A percentile compares a stretch with the other conserved stretches of the same genome.
phyloP scores from a whole-genome alignment of 2,113 vertebrate genomes.

The Limanda limanda region DNA sequence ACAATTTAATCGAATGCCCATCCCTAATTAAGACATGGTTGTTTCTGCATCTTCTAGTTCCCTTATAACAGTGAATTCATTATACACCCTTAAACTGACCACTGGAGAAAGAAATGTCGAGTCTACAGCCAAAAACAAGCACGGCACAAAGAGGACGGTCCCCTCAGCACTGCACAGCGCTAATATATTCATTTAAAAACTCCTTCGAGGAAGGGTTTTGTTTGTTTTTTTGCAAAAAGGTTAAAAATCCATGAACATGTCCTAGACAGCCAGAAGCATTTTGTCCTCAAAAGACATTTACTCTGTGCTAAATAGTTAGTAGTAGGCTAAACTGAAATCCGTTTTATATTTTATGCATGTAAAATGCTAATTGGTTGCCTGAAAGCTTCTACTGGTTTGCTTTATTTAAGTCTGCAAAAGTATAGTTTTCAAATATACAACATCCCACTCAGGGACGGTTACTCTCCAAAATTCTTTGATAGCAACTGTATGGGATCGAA shows the following conservation, averaged over 20 bases:
- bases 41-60: conserved; percentile 15
- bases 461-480: background rate
- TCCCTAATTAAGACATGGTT: conserved; percentile 46
- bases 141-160: background rate
- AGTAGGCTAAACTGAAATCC: background rate
- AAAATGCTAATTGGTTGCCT: background rate
- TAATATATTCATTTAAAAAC: background rate
- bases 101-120: conserved; percentile 6
- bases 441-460: background rate
- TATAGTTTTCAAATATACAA: background rate
- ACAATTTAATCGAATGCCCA: no score
- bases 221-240: background rate
- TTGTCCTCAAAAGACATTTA: conserved; percentile 3
- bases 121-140: background rate
- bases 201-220: background rate
- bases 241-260: background rate
- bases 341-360: background rate
- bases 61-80: background rate
- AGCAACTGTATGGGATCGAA: background rate
- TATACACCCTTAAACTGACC: background rate
- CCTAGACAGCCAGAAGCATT: background rate
- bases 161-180: no score
- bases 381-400: background rate
- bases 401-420: background rate
- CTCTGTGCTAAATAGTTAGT: background rate